phyloP scores from a whole-genome alignment of 2,888 invertebrate genomes.

The Bembecia ichneumoniformis region DNA sequence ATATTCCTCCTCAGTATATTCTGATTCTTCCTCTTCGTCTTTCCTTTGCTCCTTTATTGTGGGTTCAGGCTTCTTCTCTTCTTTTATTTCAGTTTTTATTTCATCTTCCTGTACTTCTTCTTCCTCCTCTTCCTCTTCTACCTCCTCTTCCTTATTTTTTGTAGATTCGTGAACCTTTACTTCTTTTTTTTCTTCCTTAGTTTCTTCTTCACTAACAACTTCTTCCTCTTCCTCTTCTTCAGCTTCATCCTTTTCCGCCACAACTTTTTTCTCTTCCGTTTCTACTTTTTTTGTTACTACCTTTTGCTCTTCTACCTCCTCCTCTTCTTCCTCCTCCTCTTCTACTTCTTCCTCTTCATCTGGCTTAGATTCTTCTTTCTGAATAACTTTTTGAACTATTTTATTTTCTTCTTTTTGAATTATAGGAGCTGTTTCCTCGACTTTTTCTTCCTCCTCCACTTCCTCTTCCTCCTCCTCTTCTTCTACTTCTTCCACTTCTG shows the following conservation, averaged over 20 bases:
- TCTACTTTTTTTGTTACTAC: constrained; percentile 11
- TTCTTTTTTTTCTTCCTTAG: constrained; percentile 14
- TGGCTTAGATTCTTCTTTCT: neutral
- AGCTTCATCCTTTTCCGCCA: constrained; percentile 14
- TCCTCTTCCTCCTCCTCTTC: constrained; percentile 31
- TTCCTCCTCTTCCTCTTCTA: neutral
- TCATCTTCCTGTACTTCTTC: constrained; percentile 20
- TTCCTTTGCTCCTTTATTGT: constrained; percentile 5
- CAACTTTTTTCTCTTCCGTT: constrained; percentile 12
- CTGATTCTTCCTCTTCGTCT: constrained; percentile 19
- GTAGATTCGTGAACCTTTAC: constrained; percentile 5
- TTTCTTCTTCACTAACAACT: constrained; percentile 12
- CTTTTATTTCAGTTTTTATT: constrained; percentile 21
- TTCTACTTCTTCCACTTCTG: constrained; percentile 23
- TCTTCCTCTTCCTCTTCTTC: constrained; percentile 10
- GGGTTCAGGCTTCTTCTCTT: constrained; percentile 3
- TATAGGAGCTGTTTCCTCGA: constrained; percentile 21
- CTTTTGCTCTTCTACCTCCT: constrained; percentile 7
- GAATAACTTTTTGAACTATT: neutral
- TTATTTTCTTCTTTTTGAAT: constrained; percentile 9
- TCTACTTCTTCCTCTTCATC: constrained; percentile 10
- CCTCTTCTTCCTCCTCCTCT: constrained; percentile 8
- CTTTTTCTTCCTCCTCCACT: constrained; percentile 23
- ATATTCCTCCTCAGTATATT: constrained; percentile 13
- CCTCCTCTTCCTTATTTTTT: constrained; percentile 5